phyloP scores from a whole-genome alignment of 2,797 vertebrate genomes.

The Mus spretus region DNA sequence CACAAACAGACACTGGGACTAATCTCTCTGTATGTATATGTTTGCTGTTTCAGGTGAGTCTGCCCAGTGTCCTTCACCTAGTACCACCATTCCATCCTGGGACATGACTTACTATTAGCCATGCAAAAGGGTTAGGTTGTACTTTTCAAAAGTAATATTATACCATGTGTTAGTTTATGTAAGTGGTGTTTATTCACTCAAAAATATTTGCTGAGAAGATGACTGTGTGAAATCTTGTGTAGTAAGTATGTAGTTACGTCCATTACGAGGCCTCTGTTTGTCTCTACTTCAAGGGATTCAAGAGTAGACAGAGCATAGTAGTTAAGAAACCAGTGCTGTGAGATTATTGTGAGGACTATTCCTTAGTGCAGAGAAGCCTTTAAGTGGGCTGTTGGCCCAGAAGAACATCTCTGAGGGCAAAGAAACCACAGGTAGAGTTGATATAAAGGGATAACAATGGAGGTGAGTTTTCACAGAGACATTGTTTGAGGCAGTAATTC shows the following conservation, averaged over 20 bases:
- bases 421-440: not conserved
- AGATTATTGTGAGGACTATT: not conserved
- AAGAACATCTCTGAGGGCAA: not conserved
- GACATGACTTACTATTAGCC: not conserved
- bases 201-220: not conserved
- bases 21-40: not conserved
- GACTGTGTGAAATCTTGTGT: not conserved
- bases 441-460: not conserved
- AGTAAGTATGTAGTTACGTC: not conserved
- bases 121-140: not conserved
- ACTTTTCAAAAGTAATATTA: too few species aligned
- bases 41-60: not conserved
- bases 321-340: not conserved
- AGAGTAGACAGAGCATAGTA: not conserved
- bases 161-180: not conserved
- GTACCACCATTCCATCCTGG: not conserved
- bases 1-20: not conserved
- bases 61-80: rapidly evolving
- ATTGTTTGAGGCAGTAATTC: not conserved
- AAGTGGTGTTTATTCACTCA: not conserved
- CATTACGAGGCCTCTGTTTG: not conserved
- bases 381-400: not conserved
- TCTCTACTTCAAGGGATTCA: not conserved
- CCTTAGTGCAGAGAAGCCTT: not conserved
- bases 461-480: not conserved